Evolutionary conservation across 2,888 invertebrate genomes (phyloP), one percentile per base, ranked within the genome.

Genomic region (Nomada fucata): DNA sequence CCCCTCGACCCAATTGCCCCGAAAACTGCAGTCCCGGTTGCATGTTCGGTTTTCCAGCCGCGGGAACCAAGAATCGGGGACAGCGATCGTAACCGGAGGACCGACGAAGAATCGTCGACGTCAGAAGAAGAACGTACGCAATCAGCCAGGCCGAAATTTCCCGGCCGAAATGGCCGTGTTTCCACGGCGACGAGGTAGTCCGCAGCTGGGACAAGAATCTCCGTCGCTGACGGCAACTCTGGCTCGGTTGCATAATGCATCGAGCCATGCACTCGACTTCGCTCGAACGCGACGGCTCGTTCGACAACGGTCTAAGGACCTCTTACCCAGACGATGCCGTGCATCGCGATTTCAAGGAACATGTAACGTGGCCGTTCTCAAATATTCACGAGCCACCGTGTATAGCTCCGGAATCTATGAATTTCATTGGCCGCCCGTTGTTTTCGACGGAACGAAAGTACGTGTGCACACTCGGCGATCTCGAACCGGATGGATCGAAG

Each of bases 201-300:
- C 81, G n/a, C 69, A 79, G 71, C 52, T 68, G 68, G 52, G 47
- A 67, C 52, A 50, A 52, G 42, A 74, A 78, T 70, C 68, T 60
- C 67, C 50, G 57, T 71, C 76, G 68, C 53, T 75, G 23, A 69
- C 52, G 74, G 68, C 64, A 59, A 57, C 55, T 76, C 44, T 60
- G 60, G 60, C 57, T 59, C 72, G 73, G 63, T 76, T 84, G 83
- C 83, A 84, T 84, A 83, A 84, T 83, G 83, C 84, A 84, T 83
- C 79, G 76, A 74, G 74, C 78, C 65, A 11, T 59, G 67, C 76
- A 72, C 83, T 83, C 78, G 78, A 82, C 82, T 83, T 76, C 20
- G 63, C 53, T 55, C 72, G 78, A 82, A 77, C 60, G 74, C 82
- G 74, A 77, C 75, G 55, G 52, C 60, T 73, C 76, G 76, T 80